Conservation (phyloP, 2,888 invertebrate species). For the Strigamia transsilvanica region DNA sequence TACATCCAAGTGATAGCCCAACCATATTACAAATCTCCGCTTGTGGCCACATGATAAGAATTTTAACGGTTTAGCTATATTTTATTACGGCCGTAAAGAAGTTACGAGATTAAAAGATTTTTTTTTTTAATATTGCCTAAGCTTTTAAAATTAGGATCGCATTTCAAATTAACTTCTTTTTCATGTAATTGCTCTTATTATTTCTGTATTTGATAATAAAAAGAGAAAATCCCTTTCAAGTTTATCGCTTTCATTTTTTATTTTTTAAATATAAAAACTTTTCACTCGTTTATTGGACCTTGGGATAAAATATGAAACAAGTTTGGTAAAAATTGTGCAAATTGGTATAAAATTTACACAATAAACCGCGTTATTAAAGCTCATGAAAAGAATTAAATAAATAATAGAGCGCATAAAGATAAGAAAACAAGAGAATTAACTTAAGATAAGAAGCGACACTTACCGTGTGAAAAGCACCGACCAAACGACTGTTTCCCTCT, state of each 20-base stretch:
- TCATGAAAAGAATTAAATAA: background rate
- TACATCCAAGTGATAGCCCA: constrained; percentile 42
- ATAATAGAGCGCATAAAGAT: constrained; percentile 24
- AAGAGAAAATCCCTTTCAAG: background rate
- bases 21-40: constrained; percentile 42
- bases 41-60: constrained; percentile 42
- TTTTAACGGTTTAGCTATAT: constrained; percentile 43
- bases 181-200: constrained; percentile 23
- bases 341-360: constrained; percentile 1
- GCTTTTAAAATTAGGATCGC: constrained; percentile 42
- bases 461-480: constrained; percentile 76
- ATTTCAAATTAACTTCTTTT: constrained; percentile 34
- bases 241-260: background rate
- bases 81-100: constrained; percentile 39
- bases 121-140: constrained; percentile 25
- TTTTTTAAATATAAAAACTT: background rate
- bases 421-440: constrained; percentile 17
- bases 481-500: constrained; percentile 84
- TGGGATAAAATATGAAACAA: background rate
- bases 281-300: background rate
- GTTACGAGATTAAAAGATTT: constrained; percentile 28
- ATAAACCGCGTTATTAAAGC: background rate
- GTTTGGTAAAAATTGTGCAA: background rate
- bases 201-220: constrained; percentile 1
- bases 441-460: constrained; percentile 46